Base-by-base conservation (phyloP, 1,140 invertebrate genomes). In the Rhagoletis zephyria region DNA sequence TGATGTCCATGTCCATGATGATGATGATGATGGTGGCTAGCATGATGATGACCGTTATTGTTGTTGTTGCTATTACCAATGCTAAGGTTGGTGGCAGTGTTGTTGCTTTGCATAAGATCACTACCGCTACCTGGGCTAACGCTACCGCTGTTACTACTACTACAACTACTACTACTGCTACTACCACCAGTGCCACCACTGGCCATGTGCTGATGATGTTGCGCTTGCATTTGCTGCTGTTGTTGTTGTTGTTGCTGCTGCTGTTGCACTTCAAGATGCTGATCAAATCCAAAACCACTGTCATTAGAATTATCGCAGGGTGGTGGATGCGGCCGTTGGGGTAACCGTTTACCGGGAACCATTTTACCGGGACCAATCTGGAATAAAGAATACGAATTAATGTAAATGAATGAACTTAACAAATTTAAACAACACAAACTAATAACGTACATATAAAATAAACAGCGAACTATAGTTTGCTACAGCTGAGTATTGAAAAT, bases 301-400 rank as follows among this genome's bases (percentile, higher is more conserved):
- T 97, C 96, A 93, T 97, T 97, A 56, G 96, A 97, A 93, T 96
- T 97, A 92, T 97, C 96, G 91, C 96, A 97, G 56, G 94, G 93
- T 59, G 91, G 90, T 85, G 91, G 92, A 90, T 92, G 91, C 30
- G 90, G 92, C 88, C 91, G 88, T 19, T 90, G 91, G 88, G 91
- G 93, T 87, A 94, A 92, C 91, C 93, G 93, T 87, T 93, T 93
- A 5, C 93, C 92, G 2, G 93, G 93, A 88, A 93, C 93, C 86
- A 93, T 90, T 90, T 94, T 95, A 88, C 93, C 95, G 88, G 91
- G 93, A 89, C 91, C 91, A 88, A 90, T 90, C 91, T 92, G 30
- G 30, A 77, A 85, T 19, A 5, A 85, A 56, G 14, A 7, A 65
- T 45, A 19, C 16, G 2, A 87, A 61, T 65, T 56, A 19, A 4